Evolutionary conservation across 2,113 vertebrate genomes (phyloP).

Genomic region (Mustela lutreola): DNA sequence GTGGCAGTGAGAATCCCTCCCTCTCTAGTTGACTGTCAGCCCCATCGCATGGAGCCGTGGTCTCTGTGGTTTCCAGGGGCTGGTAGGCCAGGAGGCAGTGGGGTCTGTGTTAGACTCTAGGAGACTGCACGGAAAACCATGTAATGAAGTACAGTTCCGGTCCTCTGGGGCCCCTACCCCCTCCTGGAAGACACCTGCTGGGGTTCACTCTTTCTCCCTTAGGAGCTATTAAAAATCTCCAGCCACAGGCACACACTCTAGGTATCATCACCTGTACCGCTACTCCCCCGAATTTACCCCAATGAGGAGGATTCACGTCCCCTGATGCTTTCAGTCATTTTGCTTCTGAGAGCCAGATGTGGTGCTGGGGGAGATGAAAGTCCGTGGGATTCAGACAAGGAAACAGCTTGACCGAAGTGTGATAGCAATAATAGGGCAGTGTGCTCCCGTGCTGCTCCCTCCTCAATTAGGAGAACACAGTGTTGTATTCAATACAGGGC

Average conservation of each 20-base stretch:
- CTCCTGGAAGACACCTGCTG: background rate
- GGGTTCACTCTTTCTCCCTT: background rate
- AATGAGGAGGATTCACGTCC: fast-evolving
- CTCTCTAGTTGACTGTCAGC: background rate
- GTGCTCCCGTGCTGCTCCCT: background rate
- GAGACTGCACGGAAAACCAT: background rate
- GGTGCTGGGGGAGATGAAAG: background rate
- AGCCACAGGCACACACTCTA: fast-evolving
- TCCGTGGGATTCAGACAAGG: background rate
- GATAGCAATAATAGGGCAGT: fast-evolving
- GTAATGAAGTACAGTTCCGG: background rate
- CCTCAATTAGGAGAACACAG: background rate
- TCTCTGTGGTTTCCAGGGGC: background rate
- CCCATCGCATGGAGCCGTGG: background rate
- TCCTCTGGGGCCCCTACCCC: background rate
- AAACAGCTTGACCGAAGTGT: background rate
- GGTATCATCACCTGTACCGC: fast-evolving
- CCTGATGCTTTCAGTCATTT: background rate
- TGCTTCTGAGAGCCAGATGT: background rate
- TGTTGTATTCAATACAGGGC: background rate
- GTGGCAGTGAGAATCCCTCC: background rate
- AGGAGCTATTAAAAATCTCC: background rate
- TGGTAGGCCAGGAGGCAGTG: background rate
- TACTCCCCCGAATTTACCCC: background rate
- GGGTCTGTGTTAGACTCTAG: background rate